phyloP scores from a whole-genome alignment of 1,140 invertebrate species.

The Homarus americanus region DNA sequence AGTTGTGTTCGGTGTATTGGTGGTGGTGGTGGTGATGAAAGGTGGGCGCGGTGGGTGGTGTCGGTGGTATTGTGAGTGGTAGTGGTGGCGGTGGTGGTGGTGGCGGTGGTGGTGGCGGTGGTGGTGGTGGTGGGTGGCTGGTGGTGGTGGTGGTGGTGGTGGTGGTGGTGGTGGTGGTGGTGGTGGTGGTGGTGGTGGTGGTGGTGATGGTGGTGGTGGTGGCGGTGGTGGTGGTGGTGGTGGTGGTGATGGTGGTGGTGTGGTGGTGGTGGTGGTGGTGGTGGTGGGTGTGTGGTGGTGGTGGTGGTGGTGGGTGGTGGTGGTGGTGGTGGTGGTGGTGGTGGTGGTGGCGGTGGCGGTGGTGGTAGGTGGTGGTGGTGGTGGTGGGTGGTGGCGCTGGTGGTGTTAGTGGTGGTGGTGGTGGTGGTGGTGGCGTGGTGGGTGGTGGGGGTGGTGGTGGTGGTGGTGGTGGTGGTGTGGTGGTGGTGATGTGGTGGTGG shows the following conservation, averaged over 20 bases:
- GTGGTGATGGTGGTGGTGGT: neutral
- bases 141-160: neutral
- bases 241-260: neutral
- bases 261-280: neutral
- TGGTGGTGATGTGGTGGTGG: neutral
- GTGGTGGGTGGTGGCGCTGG: neutral
- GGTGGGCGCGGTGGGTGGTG: neutral
- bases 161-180: neutral
- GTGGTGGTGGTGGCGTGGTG: neutral
- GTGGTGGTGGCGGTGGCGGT: neutral
- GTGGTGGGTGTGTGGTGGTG: neutral
- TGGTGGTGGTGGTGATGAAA: neutral
- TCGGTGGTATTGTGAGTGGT: neutral
- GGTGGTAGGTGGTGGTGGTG: neutral
- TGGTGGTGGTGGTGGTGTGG: neutral
- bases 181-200: neutral
- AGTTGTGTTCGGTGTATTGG: neutral
- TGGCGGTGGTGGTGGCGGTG: neutral
- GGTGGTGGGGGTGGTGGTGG: neutral
- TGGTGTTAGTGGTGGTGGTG: neutral
- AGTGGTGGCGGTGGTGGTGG: neutral
- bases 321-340: neutral
- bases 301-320: neutral
- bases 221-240: neutral
- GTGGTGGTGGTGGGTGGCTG: neutral